Percentiles rank a stretch among this genome's conserved stretches.
Conservation (phyloP, 2,888 invertebrate species). For the Cheiracanthium punctorium region DNA sequence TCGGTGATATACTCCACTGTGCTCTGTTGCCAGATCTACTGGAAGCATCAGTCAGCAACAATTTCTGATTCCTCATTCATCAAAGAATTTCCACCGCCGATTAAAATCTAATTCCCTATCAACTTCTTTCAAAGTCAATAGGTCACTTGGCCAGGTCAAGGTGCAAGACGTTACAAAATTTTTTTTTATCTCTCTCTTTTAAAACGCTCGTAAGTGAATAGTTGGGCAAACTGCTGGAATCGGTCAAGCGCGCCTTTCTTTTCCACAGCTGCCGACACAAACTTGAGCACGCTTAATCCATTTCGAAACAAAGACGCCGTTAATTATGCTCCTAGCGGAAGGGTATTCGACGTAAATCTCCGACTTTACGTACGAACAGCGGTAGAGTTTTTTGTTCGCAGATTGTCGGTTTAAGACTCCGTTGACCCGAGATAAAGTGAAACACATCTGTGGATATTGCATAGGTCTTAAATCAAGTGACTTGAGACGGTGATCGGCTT, state of each 20-base stretch:
- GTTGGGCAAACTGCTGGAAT: not conserved
- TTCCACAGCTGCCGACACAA: not conserved
- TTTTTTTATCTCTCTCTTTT: not conserved
- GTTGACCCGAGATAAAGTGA: no score
- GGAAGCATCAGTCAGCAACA: no score
- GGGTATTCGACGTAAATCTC: not conserved
- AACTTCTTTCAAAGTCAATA: not conserved
- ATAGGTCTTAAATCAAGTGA: no score
- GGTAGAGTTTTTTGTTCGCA: no score
- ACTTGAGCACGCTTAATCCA: not conserved
- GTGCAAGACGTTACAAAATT: not conserved
- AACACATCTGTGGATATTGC: no score
- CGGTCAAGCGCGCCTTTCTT: not conserved
- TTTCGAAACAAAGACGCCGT: slow-evolving; percentile 1
- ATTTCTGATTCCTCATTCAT: no score
- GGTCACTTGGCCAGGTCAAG: not conserved
- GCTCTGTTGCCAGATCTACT: no score
- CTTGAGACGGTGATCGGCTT: no score
- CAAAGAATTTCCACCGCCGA: no score
- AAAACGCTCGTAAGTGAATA: not conserved
- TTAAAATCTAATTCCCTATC: no score
- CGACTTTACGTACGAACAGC: not conserved
- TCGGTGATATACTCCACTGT: no score
- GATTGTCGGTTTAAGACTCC: no score
- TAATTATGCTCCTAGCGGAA: not conserved